Evolutionary conservation across 2,888 invertebrate genomes (phyloP), one percentile per base, ranked within the genome.

Genomic region (Nipponacmea schrenckii): DNA sequence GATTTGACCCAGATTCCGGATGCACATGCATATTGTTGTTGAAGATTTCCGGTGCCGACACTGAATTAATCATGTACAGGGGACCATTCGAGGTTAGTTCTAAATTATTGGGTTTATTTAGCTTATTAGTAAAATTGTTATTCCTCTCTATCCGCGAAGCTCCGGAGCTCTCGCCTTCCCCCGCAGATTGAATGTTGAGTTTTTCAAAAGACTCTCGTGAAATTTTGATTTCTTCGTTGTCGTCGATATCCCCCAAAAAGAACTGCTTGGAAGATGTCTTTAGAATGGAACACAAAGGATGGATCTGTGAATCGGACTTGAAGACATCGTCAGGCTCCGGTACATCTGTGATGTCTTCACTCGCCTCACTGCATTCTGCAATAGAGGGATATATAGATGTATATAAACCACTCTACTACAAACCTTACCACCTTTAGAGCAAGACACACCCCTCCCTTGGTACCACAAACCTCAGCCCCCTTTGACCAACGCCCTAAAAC

Each of bases 241-340:
- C 56, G 10, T 56, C 56, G 24, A 56, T 24, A 24, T 56, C 56
- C 24, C 56, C 56, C 56, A 56, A 14, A 56, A 24, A 56, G 14
- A 56, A 56, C 56, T 56, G 56, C 20, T 56, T 56, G 12, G 56
- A 20, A 50, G 50, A 56, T 24, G 12, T 56, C 39, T 39, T 39
- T 39, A 39, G 10, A 39, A 39, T 39, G 39, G 39, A 39, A 56
- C 56, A 56, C 56, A 56, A 56, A 24, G 24, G 24, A 24, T 56
- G 56, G 20, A 24, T 24, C 56, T 24, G 20, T 24, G 56, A 14
- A 14, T 24, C 56, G 20, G 20, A 24, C 10, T 56, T 20, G 56
- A 68, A 68, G 56, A 68, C 68, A 31, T 68, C 68, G 56, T 68
- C 68, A 46, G 50, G 68, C 56, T 68, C 56, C 39, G 20, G 50